Conservation (phyloP, 2,888 invertebrate genomes). For the Phyllotreta cruciferae region DNA sequence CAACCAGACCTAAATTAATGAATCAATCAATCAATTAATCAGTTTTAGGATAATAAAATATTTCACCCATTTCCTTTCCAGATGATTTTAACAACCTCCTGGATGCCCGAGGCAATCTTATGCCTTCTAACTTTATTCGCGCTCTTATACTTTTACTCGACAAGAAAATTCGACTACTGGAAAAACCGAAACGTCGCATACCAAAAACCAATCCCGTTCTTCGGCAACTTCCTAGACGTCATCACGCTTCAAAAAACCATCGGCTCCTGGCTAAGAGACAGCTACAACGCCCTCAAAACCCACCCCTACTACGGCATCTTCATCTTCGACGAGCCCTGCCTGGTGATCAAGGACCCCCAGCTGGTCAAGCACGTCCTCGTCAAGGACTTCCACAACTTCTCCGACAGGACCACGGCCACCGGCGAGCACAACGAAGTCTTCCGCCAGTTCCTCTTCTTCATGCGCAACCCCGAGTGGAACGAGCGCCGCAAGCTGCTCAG, state of each 20-base stretch:
- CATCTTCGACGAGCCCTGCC: slow-evolving; percentile 60
- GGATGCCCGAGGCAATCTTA: not conserved
- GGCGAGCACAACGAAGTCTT: slow-evolving; percentile 56
- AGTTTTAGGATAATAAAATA: no score
- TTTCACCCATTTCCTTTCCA: no score
- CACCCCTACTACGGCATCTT: slow-evolving; percentile 61
- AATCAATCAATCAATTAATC: no score
- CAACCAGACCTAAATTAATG: no score
- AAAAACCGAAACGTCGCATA: slow-evolving; percentile 41
- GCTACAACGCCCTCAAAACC: slow-evolving; percentile 20
- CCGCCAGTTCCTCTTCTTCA: slow-evolving; percentile 57
- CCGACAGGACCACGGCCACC: slow-evolving; percentile 52
- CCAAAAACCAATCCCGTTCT: slow-evolving; percentile 43
- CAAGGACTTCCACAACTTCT: slow-evolving; percentile 62
- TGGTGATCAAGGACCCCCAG: slow-evolving; percentile 61
- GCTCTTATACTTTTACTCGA: slow-evolving; percentile 40
- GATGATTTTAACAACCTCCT: no score
- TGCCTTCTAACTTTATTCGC: not conserved
- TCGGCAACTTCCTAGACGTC: slow-evolving; percentile 43
- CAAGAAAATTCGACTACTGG: slow-evolving; percentile 47
- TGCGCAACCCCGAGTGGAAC: slow-evolving; percentile 64
- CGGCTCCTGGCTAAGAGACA: slow-evolving; percentile 29
- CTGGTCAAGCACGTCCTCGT: slow-evolving; percentile 61
- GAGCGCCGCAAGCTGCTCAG: slow-evolving; percentile 62
- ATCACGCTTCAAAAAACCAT: slow-evolving; percentile 31